A percentile compares a stretch with the other conserved stretches of the same genome.
These are phyloP conservation scores for Sycophaga agraensis DNA, from an alignment of 1,140 invertebrate species.

Conservation along the genomic window DNA sequence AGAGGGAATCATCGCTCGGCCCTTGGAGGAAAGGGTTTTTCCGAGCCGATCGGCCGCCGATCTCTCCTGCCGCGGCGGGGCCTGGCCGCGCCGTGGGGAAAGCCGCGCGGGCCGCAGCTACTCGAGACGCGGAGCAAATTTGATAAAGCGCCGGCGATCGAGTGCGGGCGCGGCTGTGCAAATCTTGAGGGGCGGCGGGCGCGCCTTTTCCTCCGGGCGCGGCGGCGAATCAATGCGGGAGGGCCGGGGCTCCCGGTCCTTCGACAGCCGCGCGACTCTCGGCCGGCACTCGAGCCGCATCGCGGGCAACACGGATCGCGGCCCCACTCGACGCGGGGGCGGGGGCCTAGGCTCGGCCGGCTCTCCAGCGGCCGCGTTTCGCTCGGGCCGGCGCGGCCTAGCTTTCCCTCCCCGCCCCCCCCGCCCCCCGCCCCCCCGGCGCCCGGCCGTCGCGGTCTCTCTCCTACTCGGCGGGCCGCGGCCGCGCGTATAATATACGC, in stretches of 20 bases:
- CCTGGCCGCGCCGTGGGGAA: no score
- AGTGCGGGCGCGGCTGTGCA: slow-evolving; percentile 9
- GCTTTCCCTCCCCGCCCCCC: neutral
- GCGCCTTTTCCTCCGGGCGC: neutral
- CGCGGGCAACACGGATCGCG: slow-evolving; percentile 39
- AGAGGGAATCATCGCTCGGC: no score
- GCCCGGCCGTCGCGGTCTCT: no score
- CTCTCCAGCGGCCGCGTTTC: slow-evolving; percentile 21
- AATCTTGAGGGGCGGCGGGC: slow-evolving; percentile 4
- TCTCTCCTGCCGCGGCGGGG: no score
- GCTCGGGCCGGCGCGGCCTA: no score
- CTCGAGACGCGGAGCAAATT: slow-evolving; percentile 21
- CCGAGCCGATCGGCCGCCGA: no score
- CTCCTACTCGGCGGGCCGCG: no score
- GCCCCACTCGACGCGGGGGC: slow-evolving; percentile 13
- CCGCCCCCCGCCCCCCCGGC: slow-evolving; percentile 3
- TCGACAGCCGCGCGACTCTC: slow-evolving; percentile 39
- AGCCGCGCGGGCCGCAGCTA: no score
- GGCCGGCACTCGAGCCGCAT: slow-evolving; percentile 46
- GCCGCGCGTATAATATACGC: no score
- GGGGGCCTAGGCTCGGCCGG: neutral
- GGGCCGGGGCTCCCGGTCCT: slow-evolving; percentile 13
- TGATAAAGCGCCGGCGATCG: slow-evolving; percentile 20
- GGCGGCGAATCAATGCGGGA: neutral
- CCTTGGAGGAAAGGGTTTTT: no score